Percentiles rank a stretch among this genome's conserved stretches.
phyloP scores from a whole-genome alignment of 2,888 invertebrate species.

The Hetaerina titia region DNA sequence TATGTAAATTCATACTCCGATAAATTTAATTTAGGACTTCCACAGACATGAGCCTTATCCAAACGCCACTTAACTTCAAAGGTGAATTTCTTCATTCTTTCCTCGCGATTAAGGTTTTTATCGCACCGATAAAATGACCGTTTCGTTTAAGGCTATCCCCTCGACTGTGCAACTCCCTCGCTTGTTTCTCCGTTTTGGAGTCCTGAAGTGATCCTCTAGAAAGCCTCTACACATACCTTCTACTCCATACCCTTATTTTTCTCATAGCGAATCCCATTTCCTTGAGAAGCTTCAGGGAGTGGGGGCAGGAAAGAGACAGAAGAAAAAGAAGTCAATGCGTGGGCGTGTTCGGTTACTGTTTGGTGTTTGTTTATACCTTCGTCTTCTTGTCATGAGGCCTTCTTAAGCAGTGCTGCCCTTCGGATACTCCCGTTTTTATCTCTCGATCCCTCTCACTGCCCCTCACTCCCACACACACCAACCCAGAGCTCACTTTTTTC shows the following conservation, averaged over 20 bases:
- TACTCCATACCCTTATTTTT: not conserved
- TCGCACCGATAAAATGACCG: constrained; percentile 26
- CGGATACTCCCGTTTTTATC: not conserved
- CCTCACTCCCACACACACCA: not conserved
- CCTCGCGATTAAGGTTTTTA: constrained; percentile 13
- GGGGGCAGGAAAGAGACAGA: not conserved
- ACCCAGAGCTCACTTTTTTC: not conserved
- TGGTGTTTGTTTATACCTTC: constrained; percentile 18
- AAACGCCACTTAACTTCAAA: not conserved
- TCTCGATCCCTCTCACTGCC: not conserved
- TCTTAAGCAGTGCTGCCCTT: constrained; percentile 1
- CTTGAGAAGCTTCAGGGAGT: not conserved
- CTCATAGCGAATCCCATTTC: not conserved
- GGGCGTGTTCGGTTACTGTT: constrained; percentile 15
- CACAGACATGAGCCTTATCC: not conserved
- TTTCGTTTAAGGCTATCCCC: constrained; percentile 4
- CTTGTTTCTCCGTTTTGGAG: not conserved
- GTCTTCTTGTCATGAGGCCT: constrained; percentile 5
- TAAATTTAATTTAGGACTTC: constrained; percentile 8
- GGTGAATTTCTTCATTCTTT: constrained; percentile 12
- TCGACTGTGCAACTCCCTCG: not conserved
- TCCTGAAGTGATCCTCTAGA: not conserved
- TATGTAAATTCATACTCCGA: not conserved
- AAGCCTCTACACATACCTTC: not conserved
- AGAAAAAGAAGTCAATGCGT: not conserved